Conservation (phyloP, 2,797 vertebrate genomes). For the Podarcis siculus region DNA sequence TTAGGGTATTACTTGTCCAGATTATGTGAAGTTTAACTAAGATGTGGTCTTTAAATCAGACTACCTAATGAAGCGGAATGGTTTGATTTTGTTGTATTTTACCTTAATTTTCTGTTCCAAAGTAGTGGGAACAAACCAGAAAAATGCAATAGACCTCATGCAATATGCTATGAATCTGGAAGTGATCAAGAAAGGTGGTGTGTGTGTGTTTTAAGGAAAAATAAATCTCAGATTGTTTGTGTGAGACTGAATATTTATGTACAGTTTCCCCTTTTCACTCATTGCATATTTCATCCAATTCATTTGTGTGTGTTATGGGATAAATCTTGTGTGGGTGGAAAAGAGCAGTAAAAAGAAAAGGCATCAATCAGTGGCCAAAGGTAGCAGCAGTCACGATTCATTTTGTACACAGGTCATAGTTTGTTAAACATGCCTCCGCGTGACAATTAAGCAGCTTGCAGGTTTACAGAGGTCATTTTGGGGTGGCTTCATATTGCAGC, state of each 20-base stretch:
- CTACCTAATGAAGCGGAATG: conserved; percentile 63
- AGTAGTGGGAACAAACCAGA: conserved; percentile 74
- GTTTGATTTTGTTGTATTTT: conserved; percentile 71
- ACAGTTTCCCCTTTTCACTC: conserved; percentile 78
- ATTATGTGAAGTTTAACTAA: conserved; percentile 5
- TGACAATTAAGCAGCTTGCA: conserved; percentile 38
- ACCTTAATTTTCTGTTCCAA: conserved; percentile 74
- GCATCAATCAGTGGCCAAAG: conserved; percentile 62
- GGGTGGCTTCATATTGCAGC: conserved; percentile 42
- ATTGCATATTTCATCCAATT: conserved; percentile 76
- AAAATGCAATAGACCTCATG: conserved; percentile 77
- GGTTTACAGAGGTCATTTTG: conserved; percentile 32
- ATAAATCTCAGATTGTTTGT: conserved; percentile 81
- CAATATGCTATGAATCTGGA: conserved; percentile 81
- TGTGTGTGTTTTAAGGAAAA: conserved; percentile 55
- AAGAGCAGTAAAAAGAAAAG: conserved; percentile 66
- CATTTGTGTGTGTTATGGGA: conserved; percentile 75
- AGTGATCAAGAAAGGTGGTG: conserved; percentile 79
- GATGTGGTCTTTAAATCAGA: conserved; percentile 57
- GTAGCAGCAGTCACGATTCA: conserved; percentile 32
- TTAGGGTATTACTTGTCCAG: conserved; percentile 13
- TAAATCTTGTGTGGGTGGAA: conserved; percentile 76
- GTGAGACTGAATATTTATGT: conserved; percentile 82
- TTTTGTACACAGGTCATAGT: conserved; percentile 40
- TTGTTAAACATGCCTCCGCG: conserved; percentile 49